Evolutionary conservation across 2,113 vertebrate species (phyloP).

Genomic region (Leucosticte australis): DNA sequence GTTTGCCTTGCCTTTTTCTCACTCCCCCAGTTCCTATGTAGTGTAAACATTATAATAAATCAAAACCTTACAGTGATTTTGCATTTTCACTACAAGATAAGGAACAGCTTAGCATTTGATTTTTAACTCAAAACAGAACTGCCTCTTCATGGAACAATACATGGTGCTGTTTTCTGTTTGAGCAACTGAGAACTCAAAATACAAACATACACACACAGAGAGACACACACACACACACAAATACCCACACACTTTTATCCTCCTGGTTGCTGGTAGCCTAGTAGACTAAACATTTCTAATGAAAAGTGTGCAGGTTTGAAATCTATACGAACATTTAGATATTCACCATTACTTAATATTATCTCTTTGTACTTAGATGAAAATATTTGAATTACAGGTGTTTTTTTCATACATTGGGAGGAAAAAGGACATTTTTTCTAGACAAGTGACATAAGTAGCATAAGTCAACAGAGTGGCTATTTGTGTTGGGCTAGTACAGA

Average conservation of each 20-base stretch:
- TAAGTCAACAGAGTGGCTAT: not conserved
- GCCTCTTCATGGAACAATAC: not conserved
- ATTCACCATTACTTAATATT: not conserved
- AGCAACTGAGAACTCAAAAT: not conserved
- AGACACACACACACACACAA: rapidly evolving
- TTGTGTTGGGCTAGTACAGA: not conserved
- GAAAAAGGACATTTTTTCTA: not conserved
- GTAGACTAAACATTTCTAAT: not conserved
- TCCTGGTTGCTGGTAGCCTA: not conserved
- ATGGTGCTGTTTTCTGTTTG: not conserved
- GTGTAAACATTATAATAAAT: not conserved
- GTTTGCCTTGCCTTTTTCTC: not conserved
- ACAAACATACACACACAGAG: not conserved
- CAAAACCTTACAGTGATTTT: not conserved
- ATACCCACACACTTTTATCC: not conserved
- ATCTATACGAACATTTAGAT: not conserved
- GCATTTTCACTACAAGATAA: not conserved
- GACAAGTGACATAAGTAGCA: not conserved
- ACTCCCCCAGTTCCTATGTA: not conserved
- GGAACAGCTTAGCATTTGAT: not conserved
- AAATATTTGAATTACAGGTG: not conserved
- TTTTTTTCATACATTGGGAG: not conserved
- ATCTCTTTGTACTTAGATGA: not conserved
- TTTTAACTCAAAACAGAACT: not conserved
- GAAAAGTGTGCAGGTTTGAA: not conserved